Evolutionary conservation across 2,113 vertebrate genomes (phyloP), one percentile per base, ranked within the genome.

Genomic region (Thamnophis sirtalis): DNA sequence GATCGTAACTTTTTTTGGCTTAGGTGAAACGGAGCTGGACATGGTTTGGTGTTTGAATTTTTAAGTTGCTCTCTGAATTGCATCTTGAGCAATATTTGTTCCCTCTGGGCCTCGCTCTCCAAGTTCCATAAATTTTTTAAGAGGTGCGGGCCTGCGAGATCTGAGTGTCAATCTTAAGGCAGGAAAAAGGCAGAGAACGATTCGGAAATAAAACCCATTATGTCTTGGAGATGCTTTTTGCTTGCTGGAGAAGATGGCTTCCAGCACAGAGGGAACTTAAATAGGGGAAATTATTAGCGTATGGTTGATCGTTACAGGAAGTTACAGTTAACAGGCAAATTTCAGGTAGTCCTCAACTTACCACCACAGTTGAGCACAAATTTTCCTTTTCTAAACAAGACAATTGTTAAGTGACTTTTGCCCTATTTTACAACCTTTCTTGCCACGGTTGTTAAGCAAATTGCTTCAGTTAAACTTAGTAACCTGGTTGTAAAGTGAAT

Each of bases 11-110:
- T 38, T 28, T 73, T 19, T n/a, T 53, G 28, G 24, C 28, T 50
- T 49, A n/a, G 86, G 63, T 15, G 1, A 80, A 0, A n/a, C 17
- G 48, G 11, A 0, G 0, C 0, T 0, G 50, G 0, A 48, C 3
- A 0, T 22, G 54, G 33, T 1, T 85, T 48, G 3, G 33, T 7
- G 50, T 5, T 11, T 51, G 33, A 49, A 50, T 86, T 43, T 54
- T 63, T 63, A 48, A 22, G 4, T 73, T 28, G 60, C 4, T 0
- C 0, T 22, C n/a, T 33, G 3, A 38, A 8, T 50, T 68, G 89
- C 0, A 0, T 33, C 54, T 17, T 91, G 86, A n/a, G 0, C 58
- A 21, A 0, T 19, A 2, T 0, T 11, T n/a, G 28, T 68, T 73
- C 93, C 28, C 55, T 85, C 90, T 84, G 48, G 4, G 11, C 56